These are phyloP conservation scores for Vombatus ursinus DNA, from an alignment of 2,113 vertebrate species.

Conservation along the genomic window DNA sequence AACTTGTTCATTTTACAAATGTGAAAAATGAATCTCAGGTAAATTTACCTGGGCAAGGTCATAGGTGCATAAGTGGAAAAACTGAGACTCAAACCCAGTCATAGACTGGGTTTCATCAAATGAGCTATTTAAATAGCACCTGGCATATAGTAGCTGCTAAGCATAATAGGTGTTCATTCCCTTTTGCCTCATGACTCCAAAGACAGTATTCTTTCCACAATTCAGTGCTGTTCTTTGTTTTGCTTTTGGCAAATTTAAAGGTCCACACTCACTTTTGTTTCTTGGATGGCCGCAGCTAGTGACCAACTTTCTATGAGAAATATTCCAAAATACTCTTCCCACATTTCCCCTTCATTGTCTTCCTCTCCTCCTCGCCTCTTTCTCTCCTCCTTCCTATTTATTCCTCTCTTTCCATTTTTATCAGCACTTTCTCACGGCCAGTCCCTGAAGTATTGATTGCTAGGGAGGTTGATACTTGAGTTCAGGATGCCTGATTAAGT, in stretches of 20 bases:
- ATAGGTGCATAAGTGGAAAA: background rate
- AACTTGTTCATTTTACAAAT: background rate
- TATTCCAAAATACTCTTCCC: slow-evolving; percentile 8
- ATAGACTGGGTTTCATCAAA: background rate
- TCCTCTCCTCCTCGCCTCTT: background rate
- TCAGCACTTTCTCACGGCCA: background rate
- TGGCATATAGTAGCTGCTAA: background rate
- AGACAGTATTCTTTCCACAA: no score
- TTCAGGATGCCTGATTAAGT: background rate
- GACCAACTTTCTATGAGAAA: background rate
- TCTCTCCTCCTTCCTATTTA: background rate
- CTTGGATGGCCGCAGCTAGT: background rate
- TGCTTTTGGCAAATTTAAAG: background rate
- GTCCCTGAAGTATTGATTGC: background rate
- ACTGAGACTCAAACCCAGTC: background rate
- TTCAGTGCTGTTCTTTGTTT: background rate
- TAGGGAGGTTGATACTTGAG: background rate
- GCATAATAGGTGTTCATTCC: no score
- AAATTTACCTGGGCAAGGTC: background rate
- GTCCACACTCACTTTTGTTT: background rate
- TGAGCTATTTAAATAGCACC: background rate
- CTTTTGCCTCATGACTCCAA: no score
- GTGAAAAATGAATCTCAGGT: background rate
- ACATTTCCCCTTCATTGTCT: slow-evolving; percentile 46
- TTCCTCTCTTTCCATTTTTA: background rate